Evolutionary conservation across 2,888 invertebrate species (phyloP), one percentile per base, ranked within the genome.

Genomic region (Cheilosia variabilis): DNA sequence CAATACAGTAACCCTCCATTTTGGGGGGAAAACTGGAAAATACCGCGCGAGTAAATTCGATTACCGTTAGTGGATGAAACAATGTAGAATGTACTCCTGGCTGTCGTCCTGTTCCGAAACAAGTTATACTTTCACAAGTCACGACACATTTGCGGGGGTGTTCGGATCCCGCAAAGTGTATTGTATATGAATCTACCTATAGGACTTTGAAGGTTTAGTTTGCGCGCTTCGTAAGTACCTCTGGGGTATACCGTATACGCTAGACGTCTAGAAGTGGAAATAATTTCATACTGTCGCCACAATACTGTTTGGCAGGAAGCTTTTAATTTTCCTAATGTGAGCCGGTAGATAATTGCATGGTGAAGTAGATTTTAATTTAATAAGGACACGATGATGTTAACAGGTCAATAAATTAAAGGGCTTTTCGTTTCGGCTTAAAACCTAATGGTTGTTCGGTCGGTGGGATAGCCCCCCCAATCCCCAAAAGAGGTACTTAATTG

Each of bases 261-360:
- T 55, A 60, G 76, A 68, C 76, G 81, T 72, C 81, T 66, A 71
- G 66, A 86, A 86, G 68, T 86, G 45, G 68, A 81, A 86, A 77
- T 86, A 77, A 77, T 86, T 86, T 81, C 75, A 76, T 81, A 86
- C 81, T 81, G 86, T 86, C 86, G 86, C 81, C 76, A 76, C 81
- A 86, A 86, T 77, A 77, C 77, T 81, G 66, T 72, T 77, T 81
- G 86, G 86, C 86, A 86, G 86, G 86, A 86, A 86, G 86, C 86
- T 86, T 86, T 86, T 86, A 86, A 86, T 86, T 86, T 86, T 86
- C 86, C 81, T 86, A 86, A 86, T 86, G 86, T 68, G 72, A 77
- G 86, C 76, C 81, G 76, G 81, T 86, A 72, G 86, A 81, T 86
- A 86, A 86, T 86, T 86, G 76, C 86, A 81, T 66, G 81, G 81